Evolutionary conservation across 1,140 invertebrate genomes (phyloP).

Genomic region (Andricus grossulariae): DNA sequence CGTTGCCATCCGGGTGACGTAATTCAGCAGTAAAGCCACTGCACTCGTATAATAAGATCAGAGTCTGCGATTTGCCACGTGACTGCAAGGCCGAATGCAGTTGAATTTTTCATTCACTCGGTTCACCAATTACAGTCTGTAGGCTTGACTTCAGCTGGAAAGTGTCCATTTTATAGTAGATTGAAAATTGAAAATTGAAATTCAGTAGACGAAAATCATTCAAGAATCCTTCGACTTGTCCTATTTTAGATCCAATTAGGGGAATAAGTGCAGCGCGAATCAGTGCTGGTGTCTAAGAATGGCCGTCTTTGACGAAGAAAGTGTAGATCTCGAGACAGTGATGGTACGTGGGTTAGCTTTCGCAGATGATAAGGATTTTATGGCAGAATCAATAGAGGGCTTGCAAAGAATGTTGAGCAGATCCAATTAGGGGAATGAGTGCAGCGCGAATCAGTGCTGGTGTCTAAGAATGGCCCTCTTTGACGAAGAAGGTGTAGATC

Average conservation of each 20-base stretch:
- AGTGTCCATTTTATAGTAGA: conserved; percentile 24
- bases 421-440: neutral
- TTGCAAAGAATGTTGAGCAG: too few species aligned
- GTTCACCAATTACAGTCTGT: conserved; percentile 14
- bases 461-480: too few species aligned
- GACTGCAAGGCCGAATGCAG: conserved; percentile 19
- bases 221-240: neutral
- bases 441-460: too few species aligned
- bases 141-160: conserved; percentile 9
- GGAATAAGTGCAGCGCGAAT: neutral
- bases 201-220: conserved; percentile 20
- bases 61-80: conserved; percentile 24
- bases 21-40: conserved; percentile 56
- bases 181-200: conserved; percentile 23
- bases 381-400: too few species aligned
- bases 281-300: too few species aligned
- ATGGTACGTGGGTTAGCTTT: too few species aligned
- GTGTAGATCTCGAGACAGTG: too few species aligned
- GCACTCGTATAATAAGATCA: conserved; percentile 51
- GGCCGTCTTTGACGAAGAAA: too few species aligned
- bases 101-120: conserved; percentile 34
- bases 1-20: conserved; percentile 57
- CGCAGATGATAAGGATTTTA: too few species aligned
- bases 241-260: neutral
- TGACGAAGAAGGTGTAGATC: too few species aligned